phyloP scores from a whole-genome alignment of 2,113 vertebrate species.

The Australoheros scitulus region DNA sequence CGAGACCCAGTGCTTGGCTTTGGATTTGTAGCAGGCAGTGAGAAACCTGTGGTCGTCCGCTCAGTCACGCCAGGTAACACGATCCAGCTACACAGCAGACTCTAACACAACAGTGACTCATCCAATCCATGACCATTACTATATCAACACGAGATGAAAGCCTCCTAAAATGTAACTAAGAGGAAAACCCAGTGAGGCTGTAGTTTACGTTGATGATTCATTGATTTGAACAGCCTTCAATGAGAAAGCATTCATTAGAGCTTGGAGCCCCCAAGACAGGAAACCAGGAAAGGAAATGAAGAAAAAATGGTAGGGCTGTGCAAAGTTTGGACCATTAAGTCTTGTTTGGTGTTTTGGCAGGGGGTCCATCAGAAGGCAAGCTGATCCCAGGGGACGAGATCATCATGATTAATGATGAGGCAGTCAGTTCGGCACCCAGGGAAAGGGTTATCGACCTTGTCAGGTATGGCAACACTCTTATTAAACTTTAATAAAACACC shows the following conservation, averaged over 20 bases:
- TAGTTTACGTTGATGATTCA: slow-evolving; percentile 52
- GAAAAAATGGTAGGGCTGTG: slow-evolving; percentile 1
- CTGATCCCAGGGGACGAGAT: slow-evolving; percentile 97
- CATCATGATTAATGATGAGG: slow-evolving; percentile 98
- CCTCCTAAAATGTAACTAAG: slow-evolving; percentile 28
- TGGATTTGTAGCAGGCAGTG: slow-evolving; percentile 98
- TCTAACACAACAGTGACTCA: slow-evolving; percentile 47
- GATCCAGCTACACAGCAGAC: background rate
- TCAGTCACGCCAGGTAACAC: slow-evolving; percentile 96
- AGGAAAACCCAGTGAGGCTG: slow-evolving; percentile 20
- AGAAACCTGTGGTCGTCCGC: slow-evolving; percentile 97
- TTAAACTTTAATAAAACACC: slow-evolving; percentile 11
- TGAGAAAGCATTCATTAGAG: slow-evolving; percentile 55
- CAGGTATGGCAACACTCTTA: slow-evolving; percentile 83
- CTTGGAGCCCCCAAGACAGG: slow-evolving; percentile 19
- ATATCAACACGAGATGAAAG: slow-evolving; percentile 32
- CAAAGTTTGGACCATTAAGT: slow-evolving; percentile 17
- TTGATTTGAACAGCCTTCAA: slow-evolving; percentile 41
- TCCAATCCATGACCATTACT: slow-evolving; percentile 14
- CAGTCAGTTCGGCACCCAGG: slow-evolving; percentile 92
- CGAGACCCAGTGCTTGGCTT: slow-evolving; percentile 97
- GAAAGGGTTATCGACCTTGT: slow-evolving; percentile 98
- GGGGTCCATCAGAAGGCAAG: slow-evolving; percentile 96
- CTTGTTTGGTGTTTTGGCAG: slow-evolving; percentile 76
- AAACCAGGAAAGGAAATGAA: slow-evolving; percentile 2